Percentiles rank a stretch among this genome's conserved stretches.
These are phyloP conservation scores for Semaprochilodus insignis DNA, from an alignment of 2,797 vertebrate genomes.

Conservation along the genomic window DNA sequence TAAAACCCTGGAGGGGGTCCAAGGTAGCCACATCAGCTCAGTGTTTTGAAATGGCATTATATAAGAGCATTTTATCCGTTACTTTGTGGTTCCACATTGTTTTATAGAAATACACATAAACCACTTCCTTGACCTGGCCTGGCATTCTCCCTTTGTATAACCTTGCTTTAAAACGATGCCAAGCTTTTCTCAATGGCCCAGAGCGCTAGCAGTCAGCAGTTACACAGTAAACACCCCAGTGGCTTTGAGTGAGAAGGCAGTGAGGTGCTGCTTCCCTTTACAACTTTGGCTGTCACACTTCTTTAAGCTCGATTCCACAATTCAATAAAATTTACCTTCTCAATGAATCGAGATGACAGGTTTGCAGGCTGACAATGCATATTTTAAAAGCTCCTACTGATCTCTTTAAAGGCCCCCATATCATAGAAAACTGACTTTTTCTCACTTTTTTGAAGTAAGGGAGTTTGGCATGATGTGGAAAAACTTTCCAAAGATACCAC, in stretches of 20 bases:
- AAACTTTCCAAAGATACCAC: too few species aligned
- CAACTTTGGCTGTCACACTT: not conserved
- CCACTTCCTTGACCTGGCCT: conserved; percentile 9
- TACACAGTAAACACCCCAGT: conserved; percentile 39
- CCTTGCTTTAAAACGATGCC: conserved; percentile 36
- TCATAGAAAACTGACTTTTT: too few species aligned
- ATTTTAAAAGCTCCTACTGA: not conserved
- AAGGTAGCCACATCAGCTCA: not conserved
- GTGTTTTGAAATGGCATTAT: not conserved
- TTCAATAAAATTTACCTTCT: not conserved
- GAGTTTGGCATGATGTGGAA: too few species aligned
- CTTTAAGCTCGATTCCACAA: not conserved
- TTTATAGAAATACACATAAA: conserved; percentile 1
- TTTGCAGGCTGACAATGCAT: too few species aligned
- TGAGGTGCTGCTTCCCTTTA: not conserved
- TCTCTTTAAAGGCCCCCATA: not conserved
- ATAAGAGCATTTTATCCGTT: conserved; percentile 8
- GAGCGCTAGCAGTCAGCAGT: conserved; percentile 22
- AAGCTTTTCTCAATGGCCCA: conserved; percentile 2
- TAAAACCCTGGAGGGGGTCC: not conserved
- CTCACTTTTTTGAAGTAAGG: too few species aligned
- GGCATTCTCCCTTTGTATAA: conserved; percentile 12
- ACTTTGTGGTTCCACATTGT: not conserved
- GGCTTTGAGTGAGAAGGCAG: not conserved
- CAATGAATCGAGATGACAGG: not conserved